These are phyloP conservation scores for Pycnonotus jocosus DNA, from an alignment of 2,113 vertebrate genomes.

Conservation along the genomic window DNA sequence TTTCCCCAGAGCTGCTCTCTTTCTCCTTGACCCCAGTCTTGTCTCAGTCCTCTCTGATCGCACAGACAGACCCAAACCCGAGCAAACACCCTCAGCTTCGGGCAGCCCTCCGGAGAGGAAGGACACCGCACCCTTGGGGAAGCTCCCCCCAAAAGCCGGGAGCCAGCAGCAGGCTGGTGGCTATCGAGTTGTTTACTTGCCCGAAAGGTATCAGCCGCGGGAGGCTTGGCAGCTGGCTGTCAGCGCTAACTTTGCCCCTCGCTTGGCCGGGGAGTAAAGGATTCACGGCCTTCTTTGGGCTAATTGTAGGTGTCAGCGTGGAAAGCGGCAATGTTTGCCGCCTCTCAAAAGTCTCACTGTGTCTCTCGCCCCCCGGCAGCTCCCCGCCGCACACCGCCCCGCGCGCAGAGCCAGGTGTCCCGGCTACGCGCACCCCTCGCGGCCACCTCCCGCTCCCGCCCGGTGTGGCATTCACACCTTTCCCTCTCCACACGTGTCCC, in stretches of 20 bases:
- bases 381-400: background rate
- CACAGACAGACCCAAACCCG: background rate
- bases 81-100: background rate
- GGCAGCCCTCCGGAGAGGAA: background rate
- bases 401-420: background rate
- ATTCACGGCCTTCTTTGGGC: conserved; percentile 47
- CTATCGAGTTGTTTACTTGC: conserved; percentile 13
- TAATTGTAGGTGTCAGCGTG: conserved; percentile 68
- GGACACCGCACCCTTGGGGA: background rate
- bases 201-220: conserved; percentile 18
- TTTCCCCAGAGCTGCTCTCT: background rate
- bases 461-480: background rate
- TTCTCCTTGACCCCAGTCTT: too few relatives aligned
- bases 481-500: background rate
- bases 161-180: background rate
- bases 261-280: conserved; percentile 46
- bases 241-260: conserved; percentile 27
- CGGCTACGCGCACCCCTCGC: rapidly evolving
- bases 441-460: rapidly evolving
- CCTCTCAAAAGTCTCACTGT: conserved; percentile 30
- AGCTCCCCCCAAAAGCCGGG: background rate
- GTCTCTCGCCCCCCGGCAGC: background rate
- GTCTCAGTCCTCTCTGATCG: rapidly evolving
- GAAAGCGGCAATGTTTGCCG: conserved; percentile 51
- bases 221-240: conserved; percentile 25